A percentile compares a stretch with the other conserved stretches of the same genome.
Evolutionary conservation across 2,888 invertebrate species (phyloP).

Genomic region (Drosophila austrosaltans): DNA sequence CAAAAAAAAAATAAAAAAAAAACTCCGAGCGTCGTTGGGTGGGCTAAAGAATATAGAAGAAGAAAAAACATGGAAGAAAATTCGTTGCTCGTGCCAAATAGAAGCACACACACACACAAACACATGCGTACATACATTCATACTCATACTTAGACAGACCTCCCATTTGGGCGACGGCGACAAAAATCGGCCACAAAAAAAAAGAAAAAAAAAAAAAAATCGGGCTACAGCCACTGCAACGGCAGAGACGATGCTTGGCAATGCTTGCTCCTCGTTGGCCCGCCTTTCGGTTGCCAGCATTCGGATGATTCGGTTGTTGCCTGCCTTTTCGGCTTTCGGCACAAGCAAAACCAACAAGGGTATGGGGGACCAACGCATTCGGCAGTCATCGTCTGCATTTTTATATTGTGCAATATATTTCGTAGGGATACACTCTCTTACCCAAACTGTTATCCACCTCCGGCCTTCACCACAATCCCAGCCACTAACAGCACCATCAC

Average conservation of each 20-base stretch:
- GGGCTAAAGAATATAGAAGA: constrained; percentile 29
- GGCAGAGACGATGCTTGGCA: constrained; percentile 31
- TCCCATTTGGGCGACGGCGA: constrained; percentile 55
- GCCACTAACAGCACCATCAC: constrained; percentile 3
- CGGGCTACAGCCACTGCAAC: constrained; percentile 43
- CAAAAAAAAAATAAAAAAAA: constrained; percentile 23
- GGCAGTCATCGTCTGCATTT: constrained; percentile 73
- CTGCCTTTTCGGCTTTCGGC: constrained; percentile 72
- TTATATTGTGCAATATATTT: constrained; percentile 77
- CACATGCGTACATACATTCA: not conserved
- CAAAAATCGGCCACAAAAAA: constrained; percentile 80
- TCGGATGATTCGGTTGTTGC: constrained; percentile 45
- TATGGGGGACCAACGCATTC: constrained; percentile 55
- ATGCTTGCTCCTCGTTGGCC: constrained; percentile 72
- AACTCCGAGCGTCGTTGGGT: constrained; percentile 39
- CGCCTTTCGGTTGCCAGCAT: constrained; percentile 60
- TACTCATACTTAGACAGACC: constrained; percentile 18
- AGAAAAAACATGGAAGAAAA: constrained; percentile 50
- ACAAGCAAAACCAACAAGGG: constrained; percentile 4
- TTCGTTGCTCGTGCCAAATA: constrained; percentile 64
- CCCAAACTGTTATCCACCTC: not conserved
- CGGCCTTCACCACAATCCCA: not conserved
- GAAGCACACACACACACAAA: constrained; percentile 34
- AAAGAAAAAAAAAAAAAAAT: constrained; percentile 38
- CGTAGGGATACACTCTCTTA: constrained; percentile 58